A percentile compares a stretch with the other conserved stretches of the same genome.
These are phyloP conservation scores for Oxytorus armatus DNA, from an alignment of 2,888 invertebrate species.

Conservation along the genomic window DNA sequence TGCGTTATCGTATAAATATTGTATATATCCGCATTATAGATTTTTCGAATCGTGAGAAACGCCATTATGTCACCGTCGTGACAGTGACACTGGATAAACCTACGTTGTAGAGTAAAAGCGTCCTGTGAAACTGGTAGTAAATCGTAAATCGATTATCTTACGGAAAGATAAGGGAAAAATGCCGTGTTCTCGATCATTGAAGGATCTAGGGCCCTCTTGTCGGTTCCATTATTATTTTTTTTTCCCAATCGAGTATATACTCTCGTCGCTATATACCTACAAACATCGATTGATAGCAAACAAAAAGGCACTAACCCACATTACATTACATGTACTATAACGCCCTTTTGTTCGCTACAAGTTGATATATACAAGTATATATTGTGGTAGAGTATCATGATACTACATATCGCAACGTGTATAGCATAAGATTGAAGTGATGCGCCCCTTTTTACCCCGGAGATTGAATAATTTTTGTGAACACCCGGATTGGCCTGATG, in stretches of 20 bases:
- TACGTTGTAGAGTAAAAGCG: neutral
- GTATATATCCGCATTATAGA: neutral
- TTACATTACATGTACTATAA: neutral
- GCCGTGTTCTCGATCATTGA: conserved; percentile 4
- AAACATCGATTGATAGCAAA: neutral
- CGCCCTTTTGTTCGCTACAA: neutral
- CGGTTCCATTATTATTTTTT: conserved; percentile 37
- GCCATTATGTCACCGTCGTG: conserved; percentile 34
- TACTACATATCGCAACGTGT: conserved; percentile 4
- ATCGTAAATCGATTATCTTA: conserved; percentile 38
- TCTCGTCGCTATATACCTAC: neutral
- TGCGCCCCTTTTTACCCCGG: conserved; percentile 23
- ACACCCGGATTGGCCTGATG: conserved; percentile 25
- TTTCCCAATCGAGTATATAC: conserved; percentile 15
- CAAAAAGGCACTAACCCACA: neutral
- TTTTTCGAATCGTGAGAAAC: conserved; percentile 25
- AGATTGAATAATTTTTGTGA: conserved; percentile 52
- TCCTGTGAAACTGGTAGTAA: neutral
- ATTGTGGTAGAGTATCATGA: neutral
- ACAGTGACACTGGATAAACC: conserved; percentile 6
- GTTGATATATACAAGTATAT: neutral
- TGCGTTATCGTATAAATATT: neutral
- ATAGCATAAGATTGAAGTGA: neutral
- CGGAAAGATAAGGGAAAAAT: conserved; percentile 4
- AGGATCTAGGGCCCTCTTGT: conserved; percentile 14